Base-by-base conservation (phyloP, 2,797 vertebrate species). In the Tinamus major region DNA sequence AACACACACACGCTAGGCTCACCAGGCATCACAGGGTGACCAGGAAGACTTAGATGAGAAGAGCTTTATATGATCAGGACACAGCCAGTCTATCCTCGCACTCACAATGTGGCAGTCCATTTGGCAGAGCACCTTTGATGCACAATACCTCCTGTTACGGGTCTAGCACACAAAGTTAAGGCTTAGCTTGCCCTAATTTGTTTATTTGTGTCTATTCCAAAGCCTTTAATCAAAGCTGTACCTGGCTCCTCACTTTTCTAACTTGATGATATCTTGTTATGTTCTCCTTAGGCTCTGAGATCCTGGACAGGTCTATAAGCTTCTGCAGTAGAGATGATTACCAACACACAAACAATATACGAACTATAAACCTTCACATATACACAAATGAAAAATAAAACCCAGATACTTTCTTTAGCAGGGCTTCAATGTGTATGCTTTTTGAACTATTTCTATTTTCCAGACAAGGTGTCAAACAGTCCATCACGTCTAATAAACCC, bases 31-130 rank as follows among this genome's bases (percentile, higher is more conserved):
- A 13, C 10, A 46, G 46, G 29, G 14, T 16, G 37, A 85, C 13
- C 16, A 37, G 11, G 41, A 65, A 61, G 74, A 55, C 26, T 1
- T 15, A 15, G 8, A 20, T 17, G 17, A 44, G 58, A 48, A 80
- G 55, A 23, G 4, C 8, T 29, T 67, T 79, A 42, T 46, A 46
- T 58, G 42, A 23, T 9, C 1, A 63, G 10, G 27, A 55, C 14
- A 29, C 5, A 44, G 6, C 2, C 21, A 69, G 10, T 11, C 35
- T 70, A 19, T 46, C 51, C 42, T 44, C 49, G 13, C 24, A 41
- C 0, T 2, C 35, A 70, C 0, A 14, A 20, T 18, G 13, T 42
- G 53, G 65, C 35, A 71, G 68, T 41, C 4, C 55, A 13, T 7
- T 8, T 11, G 11, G 19, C 65, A 8, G 23, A 35, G 13, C 6